Evolutionary conservation across 2,888 invertebrate genomes (phyloP), one percentile per base, ranked within the genome.

Genomic region (Zootermopsis nevadensis): DNA sequence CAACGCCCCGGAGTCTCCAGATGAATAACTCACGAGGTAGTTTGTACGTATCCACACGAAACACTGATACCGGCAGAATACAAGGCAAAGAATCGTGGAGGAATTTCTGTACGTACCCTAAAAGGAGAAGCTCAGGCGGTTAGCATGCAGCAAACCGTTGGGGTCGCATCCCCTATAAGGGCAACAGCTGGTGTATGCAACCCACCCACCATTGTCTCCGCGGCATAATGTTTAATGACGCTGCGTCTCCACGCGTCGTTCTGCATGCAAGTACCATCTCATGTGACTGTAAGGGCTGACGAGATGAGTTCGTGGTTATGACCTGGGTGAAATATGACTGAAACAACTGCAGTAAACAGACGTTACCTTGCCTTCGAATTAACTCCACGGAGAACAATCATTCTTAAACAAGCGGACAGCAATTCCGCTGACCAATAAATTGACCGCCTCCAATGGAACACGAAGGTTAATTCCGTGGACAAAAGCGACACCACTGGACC

Each of bases 121-220:
- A 69, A 69, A 33, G 69, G 69, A 69, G 31, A 69, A 33, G 69
- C 33, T 33, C 22, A 66, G n/a, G 66, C 12, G 66, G 66, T 66
- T 66, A 27, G 27, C 27, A 66, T 15, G 33, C 19, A 19, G 31
- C 69, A 2, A 27, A 33, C 31, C 15, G 69, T 69, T 33, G 15
- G 55, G 77, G 55, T 53, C 53, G 48, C 77, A 77, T 77, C 77
- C 77, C 77, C 77, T 77, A 77, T 77, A 77, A 53, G 77, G 77
- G 27, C 77, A 77, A 55, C 53, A 31, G 27, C 27, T 24, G 53
- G 10, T 24, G 53, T 31, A 31, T 33, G 31, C 31, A 31, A 55
- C 55, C 77, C 77, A 77, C 77, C 77, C 53, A 31, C 77, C 31
- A 77, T 77, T 77, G 77, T 77, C 69, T 69, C 69, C 12, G 10